Percentiles rank a stretch among this genome's conserved stretches.
phyloP scores from a whole-genome alignment of 30 jellyfish, hydroid and myxozoan genomes.

The Aurelia aurita region DNA sequence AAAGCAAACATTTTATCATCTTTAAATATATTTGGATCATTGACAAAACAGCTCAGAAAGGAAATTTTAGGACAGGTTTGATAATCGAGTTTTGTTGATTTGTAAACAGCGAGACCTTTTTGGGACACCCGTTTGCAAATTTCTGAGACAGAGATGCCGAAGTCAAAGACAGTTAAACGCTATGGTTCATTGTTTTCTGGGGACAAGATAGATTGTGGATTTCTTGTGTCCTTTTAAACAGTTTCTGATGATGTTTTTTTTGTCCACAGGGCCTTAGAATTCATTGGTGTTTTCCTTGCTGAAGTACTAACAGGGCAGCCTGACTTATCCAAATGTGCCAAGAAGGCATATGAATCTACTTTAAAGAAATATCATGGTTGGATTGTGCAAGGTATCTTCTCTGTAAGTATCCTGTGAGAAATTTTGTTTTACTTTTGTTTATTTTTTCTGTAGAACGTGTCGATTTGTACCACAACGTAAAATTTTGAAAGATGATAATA shows the following conservation, averaged over 20 bases:
- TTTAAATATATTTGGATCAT: no score
- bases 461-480: not conserved
- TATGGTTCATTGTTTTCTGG: not conserved
- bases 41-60: no score
- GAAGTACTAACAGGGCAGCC: conserved; percentile 94
- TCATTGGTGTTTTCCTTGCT: conserved; percentile 86
- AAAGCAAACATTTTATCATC: no score
- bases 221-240: not conserved
- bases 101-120: no score
- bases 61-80: no score
- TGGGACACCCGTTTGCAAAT: no score
- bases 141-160: no score
- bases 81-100: no score
- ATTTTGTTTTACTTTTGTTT: no score
- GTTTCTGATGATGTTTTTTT: not conserved
- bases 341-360: conserved; percentile 93
- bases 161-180: no score
- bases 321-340: conserved; percentile 86
- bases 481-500: no score
- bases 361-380: conserved; percentile 95
- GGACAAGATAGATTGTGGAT: not conserved
- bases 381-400: conserved; percentile 97
- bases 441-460: no score
- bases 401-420: conserved; percentile 51
- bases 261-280: conserved; percentile 82